Base-by-base conservation (phyloP, 2,888 invertebrate species). In the Sipha maydis region DNA sequence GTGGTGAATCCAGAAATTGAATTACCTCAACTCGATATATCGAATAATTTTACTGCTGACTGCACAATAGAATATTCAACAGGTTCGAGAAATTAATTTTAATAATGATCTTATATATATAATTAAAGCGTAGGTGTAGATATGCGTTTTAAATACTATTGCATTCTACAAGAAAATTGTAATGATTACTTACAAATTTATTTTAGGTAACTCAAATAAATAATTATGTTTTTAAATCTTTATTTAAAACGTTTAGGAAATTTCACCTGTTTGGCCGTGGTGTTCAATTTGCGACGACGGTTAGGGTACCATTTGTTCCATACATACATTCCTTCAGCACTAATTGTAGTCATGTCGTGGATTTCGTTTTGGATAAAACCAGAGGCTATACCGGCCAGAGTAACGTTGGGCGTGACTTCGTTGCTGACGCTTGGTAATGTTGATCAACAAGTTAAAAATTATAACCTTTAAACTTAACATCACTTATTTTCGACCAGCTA, bases 281-380 rank as follows among this genome's bases (percentile, higher is more conserved):
- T 97, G 82, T 97, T 97, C 92, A 96, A 96, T 92, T 93, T 97
- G 89, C 94, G 95, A 76, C 93, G 97, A 8, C 94, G 97, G 1
- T 93, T 97, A 34, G 97, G 97, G 28, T 97, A 97, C 92, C 97
- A 97, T 92, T 93, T 97, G 85, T 97, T 97, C 92, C 97, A 97
- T 92, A 97, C 97, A 0, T 97, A 97, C 92, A 97, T 97, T 91
- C 97, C 97, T 0, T 97, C 97, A 2, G 97, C 97, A 0, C 93
- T 97, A 90, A 97, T 97, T 91, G 97, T 97, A 78, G 97, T 97
- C 89, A 97, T 98, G 96, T 97, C 97, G 89, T 98, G 97, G 97
- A 97, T 98, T 90, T 97, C 97, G 0, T 98, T 98, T 93, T 98
- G 97, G 98, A 97, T 97, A 91, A 97, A 97, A 91, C 97, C 97